Conservation (phyloP, 2,888 invertebrate species). For the Lamellibrachia columna region DNA sequence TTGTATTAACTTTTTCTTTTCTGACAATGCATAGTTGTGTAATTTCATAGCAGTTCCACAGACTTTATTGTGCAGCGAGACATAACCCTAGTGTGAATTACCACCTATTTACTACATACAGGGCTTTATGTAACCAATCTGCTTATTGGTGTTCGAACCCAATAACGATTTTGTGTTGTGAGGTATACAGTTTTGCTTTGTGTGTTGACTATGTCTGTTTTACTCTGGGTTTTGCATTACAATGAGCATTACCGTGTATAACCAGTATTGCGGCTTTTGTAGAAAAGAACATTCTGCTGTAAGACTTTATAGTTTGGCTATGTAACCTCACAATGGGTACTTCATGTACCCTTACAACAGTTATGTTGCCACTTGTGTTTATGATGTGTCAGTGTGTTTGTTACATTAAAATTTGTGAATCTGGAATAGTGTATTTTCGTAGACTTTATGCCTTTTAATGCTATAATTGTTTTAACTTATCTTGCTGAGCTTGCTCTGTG, state of each 20-base stretch:
- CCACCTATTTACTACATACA: neutral
- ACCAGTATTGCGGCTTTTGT: neutral
- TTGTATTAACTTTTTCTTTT: neutral
- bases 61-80: neutral
- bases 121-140: neutral
- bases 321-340: neutral
- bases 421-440: neutral
- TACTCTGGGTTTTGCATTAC: neutral
- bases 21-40: neutral
- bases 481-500: neutral
- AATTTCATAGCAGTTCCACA: neutral
- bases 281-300: neutral
- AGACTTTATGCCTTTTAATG: neutral
- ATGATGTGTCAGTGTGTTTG: neutral
- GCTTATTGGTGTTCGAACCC: neutral
- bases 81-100: neutral
- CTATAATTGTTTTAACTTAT: neutral
- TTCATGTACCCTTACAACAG: neutral
- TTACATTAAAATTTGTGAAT: neutral
- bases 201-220: neutral
- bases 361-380: neutral
- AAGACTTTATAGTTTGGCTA: neutral
- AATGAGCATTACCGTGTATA: neutral
- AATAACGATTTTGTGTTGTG: neutral
- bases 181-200: neutral